Percentiles rank a stretch among this genome's conserved stretches.
Evolutionary conservation across 2,113 vertebrate species (phyloP).

Genomic region (Varanus salvator): DNA sequence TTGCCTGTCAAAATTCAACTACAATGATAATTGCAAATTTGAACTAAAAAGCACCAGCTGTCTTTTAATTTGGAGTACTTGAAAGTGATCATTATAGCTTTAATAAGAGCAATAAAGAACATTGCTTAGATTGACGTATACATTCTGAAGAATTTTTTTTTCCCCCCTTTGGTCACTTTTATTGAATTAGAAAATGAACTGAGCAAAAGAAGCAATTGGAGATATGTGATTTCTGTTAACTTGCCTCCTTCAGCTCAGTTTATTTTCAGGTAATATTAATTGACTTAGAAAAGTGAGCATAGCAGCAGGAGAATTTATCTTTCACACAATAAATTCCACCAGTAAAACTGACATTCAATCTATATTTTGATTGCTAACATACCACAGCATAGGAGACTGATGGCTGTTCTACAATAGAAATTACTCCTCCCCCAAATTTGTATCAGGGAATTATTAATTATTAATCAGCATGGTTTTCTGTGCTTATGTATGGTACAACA

Average conservation of each 20-base stretch:
- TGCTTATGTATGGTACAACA: neutral
- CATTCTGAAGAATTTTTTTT: neutral
- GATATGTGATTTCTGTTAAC: neutral
- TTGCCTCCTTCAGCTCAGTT: neutral
- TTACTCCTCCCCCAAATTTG: too few relatives aligned
- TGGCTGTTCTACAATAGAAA: neutral
- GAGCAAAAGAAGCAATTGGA: neutral
- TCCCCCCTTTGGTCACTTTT: neutral
- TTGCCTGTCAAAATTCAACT: constrained; percentile 16
- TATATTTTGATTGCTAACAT: neutral
- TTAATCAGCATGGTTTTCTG: neutral
- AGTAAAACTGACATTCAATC: neutral
- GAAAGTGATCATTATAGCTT: neutral
- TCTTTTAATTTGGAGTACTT: neutral
- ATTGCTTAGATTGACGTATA: neutral
- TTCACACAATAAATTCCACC: neutral
- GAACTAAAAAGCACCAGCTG: neutral
- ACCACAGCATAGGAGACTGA: neutral
- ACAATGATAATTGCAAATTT: constrained; percentile 10
- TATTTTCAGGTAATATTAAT: neutral
- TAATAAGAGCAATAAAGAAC: neutral
- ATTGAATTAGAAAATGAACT: neutral
- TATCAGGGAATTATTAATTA: neutral
- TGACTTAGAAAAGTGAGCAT: neutral
- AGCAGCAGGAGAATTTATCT: neutral